Evolutionary conservation across 2,888 invertebrate genomes (phyloP).

Genomic region (Trichopria drosophilae): DNA sequence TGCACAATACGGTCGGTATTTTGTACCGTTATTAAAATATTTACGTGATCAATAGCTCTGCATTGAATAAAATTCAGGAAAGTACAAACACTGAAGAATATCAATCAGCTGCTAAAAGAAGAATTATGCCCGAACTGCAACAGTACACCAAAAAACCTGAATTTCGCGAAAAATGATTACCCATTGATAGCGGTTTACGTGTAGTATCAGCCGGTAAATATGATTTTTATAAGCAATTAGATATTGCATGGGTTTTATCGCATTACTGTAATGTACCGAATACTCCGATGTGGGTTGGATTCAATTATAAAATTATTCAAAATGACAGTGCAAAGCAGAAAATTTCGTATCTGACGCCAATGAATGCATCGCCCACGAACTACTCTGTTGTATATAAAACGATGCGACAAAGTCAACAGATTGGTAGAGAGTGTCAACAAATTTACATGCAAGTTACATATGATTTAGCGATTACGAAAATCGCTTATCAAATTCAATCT

Average conservation of each 20-base stretch:
- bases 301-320: slow-evolving; percentile 34
- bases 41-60: too few relatives aligned
- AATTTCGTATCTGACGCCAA: slow-evolving; percentile 41
- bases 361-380: slow-evolving; percentile 42
- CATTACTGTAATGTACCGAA: too few relatives aligned
- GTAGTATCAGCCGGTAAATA: neutral
- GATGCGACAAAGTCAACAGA: slow-evolving; percentile 36
- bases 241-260: slow-evolving; percentile 23
- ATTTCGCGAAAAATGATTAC: neutral
- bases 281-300: slow-evolving; percentile 45
- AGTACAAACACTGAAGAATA: too few relatives aligned
- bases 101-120: too few relatives aligned
- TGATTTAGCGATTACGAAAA: slow-evolving; percentile 42
- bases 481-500: slow-evolving; percentile 39
- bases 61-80: too few relatives aligned
- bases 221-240: neutral
- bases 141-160: neutral
- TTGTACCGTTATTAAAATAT: too few relatives aligned
- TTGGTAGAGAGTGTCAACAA: slow-evolving; percentile 37
- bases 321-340: slow-evolving; percentile 35
- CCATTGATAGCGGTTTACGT: neutral
- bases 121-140: neutral
- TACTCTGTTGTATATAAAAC: slow-evolving; percentile 39
- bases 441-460: slow-evolving; percentile 38
- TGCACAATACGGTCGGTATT: too few relatives aligned